These are phyloP conservation scores for Myzus persicae DNA, from an alignment of 1,140 invertebrate species.

Conservation along the genomic window DNA sequence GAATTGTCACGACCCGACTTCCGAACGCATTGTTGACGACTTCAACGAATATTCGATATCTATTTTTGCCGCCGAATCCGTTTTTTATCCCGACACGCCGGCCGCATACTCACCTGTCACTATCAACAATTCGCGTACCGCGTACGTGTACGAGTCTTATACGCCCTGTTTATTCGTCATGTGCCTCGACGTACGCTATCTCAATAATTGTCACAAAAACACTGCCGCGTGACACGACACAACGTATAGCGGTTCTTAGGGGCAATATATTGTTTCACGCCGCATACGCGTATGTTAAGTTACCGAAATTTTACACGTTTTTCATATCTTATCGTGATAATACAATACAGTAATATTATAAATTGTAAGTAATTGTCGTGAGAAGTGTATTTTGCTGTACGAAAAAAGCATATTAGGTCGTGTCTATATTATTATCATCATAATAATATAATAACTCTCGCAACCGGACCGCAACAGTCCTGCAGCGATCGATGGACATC, in stretches of 20 bases:
- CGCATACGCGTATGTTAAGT: not conserved
- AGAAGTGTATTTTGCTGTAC: not conserved
- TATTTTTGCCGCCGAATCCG: not conserved
- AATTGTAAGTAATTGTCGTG: not conserved
- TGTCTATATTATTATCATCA: not conserved
- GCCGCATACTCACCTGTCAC: not conserved
- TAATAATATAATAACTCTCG: not conserved
- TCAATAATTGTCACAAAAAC: not conserved
- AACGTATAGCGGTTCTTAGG: not conserved
- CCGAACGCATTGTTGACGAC: too few species aligned
- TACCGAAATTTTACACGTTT: not conserved
- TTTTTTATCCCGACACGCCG: not conserved
- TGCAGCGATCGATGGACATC: slow-evolving; percentile 68
- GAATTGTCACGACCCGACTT: not conserved
- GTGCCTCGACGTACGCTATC: not conserved
- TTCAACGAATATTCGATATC: not conserved
- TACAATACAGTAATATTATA: not conserved
- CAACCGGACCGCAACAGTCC: not conserved
- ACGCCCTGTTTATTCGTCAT: not conserved
- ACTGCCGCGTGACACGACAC: not conserved
- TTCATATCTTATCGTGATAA: not conserved
- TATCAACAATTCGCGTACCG: not conserved
- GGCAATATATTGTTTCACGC: not conserved
- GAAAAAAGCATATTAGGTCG: not conserved
- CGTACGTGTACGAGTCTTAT: not conserved